Evolutionary conservation across 2,113 vertebrate species (phyloP).

Genomic region (Hipposideros armiger): DNA sequence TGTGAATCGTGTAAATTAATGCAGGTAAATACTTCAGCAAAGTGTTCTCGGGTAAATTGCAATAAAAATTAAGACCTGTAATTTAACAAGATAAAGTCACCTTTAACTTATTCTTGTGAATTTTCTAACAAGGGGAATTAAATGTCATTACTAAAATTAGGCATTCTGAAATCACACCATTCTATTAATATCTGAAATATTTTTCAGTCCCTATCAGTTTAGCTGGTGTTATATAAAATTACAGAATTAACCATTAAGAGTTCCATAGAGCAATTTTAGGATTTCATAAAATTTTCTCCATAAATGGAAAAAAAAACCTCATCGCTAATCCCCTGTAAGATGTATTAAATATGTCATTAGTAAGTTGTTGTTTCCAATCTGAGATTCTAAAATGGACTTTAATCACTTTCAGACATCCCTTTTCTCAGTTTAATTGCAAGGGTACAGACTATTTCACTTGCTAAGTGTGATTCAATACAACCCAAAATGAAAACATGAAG

Average conservation of each 20-base stretch:
- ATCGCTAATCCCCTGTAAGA: neutral
- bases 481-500: slow-evolving; percentile 5
- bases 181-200: neutral
- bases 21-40: slow-evolving; percentile 65
- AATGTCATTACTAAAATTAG: slow-evolving; percentile 69
- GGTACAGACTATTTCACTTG: slow-evolving; percentile 20
- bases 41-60: slow-evolving; percentile 68
- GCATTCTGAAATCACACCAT: slow-evolving; percentile 44
- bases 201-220: slow-evolving; percentile 56
- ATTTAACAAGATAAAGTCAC: slow-evolving; percentile 76
- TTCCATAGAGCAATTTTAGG: slow-evolving; percentile 36
- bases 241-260: slow-evolving; percentile 44
- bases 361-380: neutral
- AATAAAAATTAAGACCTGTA: slow-evolving; percentile 71
- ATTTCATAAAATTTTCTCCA: slow-evolving; percentile 53
- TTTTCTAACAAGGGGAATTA: slow-evolving; percentile 74
- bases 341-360: neutral
- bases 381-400: neutral
- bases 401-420: neutral
- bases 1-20: slow-evolving; percentile 73
- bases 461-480: slow-evolving; percentile 10
- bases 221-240: slow-evolving; percentile 55
- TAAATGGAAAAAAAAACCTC: neutral
- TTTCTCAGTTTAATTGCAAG: slow-evolving; percentile 41
- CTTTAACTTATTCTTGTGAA: slow-evolving; percentile 68